A percentile compares a stretch with the other conserved stretches of the same genome.
phyloP scores from a whole-genome alignment of 2,888 invertebrate genomes.

The Iselma pallidipennis region DNA sequence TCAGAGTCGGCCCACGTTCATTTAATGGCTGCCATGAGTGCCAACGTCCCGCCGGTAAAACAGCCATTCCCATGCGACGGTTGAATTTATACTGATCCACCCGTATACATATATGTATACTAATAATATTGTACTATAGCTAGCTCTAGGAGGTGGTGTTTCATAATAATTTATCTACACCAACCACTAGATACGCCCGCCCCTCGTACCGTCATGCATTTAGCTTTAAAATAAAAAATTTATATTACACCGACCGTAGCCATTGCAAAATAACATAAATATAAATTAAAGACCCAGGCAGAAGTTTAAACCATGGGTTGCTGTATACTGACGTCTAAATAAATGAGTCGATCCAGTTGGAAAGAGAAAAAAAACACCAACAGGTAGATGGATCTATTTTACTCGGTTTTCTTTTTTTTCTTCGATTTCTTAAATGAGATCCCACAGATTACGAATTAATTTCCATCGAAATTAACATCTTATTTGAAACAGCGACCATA shows the following conservation, averaged over 20 bases:
- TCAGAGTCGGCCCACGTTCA: conserved; percentile 42
- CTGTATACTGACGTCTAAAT: conserved; percentile 1
- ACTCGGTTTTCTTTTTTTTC: neutral
- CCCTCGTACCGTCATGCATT: conserved; percentile 9
- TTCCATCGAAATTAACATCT: conserved; percentile 1
- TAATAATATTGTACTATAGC: no score
- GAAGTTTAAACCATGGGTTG: no score
- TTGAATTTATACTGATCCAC: conserved; percentile 37
- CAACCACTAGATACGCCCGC: neutral
- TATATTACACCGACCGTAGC: conserved; percentile 6
- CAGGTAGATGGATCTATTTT: neutral
- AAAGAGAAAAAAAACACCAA: neutral
- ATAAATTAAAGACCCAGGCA: conserved; percentile 5
- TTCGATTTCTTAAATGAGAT: neutral
- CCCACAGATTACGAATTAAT: neutral
- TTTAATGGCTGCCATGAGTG: conserved; percentile 45
- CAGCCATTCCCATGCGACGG: conserved; percentile 45
- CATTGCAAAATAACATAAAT: conserved; percentile 4
- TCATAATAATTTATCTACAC: conserved; percentile 25
- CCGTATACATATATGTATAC: no score
- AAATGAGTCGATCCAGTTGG: neutral
- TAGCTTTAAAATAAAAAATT: conserved; percentile 20
- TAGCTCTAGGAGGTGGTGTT: conserved; percentile 6
- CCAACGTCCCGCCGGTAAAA: conserved; percentile 43
- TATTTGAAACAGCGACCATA: neutral